Evolutionary conservation across 2,888 invertebrate species (phyloP).

Genomic region (Agrochola lychnidis): DNA sequence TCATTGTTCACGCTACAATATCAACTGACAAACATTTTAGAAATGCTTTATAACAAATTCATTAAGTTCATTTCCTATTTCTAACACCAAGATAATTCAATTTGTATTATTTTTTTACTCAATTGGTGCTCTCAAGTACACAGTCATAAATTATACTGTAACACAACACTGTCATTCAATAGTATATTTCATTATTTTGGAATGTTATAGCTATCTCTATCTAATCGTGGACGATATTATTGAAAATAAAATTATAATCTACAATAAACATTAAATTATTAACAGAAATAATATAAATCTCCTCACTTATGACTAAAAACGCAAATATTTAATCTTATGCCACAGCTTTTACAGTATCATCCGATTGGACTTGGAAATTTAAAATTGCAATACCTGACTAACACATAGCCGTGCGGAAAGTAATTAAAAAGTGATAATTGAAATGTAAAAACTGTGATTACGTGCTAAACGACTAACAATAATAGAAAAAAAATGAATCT

Average conservation of each 20-base stretch:
- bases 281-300: constrained; percentile 71
- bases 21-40: constrained; percentile 38
- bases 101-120: constrained; percentile 22
- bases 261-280: constrained; percentile 64
- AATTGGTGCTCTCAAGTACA: constrained; percentile 38
- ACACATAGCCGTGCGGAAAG: constrained; percentile 66
- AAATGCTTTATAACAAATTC: constrained; percentile 52
- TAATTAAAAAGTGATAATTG: constrained; percentile 70
- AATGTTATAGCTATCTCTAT: constrained; percentile 80
- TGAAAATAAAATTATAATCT: constrained; percentile 69
- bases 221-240: constrained; percentile 68
- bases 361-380: constrained; percentile 49
- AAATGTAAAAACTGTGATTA: constrained; percentile 87
- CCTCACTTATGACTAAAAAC: constrained; percentile 78
- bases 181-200: constrained; percentile 67
- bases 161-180: constrained; percentile 47
- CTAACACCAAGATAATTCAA: constrained; percentile 64
- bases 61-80: constrained; percentile 56
- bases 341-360: constrained; percentile 83
- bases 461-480: constrained; percentile 80
- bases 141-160: constrained; percentile 53
- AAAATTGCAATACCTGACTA: constrained; percentile 65
- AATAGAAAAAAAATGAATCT: constrained; percentile 76
- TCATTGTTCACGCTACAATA: constrained; percentile 45
- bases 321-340: constrained; percentile 73